Percentiles rank a stretch among this genome's conserved stretches.
These are phyloP conservation scores for Herpailurus yagouaroundi DNA, from an alignment of 2,113 vertebrate genomes.

Conservation along the genomic window DNA sequence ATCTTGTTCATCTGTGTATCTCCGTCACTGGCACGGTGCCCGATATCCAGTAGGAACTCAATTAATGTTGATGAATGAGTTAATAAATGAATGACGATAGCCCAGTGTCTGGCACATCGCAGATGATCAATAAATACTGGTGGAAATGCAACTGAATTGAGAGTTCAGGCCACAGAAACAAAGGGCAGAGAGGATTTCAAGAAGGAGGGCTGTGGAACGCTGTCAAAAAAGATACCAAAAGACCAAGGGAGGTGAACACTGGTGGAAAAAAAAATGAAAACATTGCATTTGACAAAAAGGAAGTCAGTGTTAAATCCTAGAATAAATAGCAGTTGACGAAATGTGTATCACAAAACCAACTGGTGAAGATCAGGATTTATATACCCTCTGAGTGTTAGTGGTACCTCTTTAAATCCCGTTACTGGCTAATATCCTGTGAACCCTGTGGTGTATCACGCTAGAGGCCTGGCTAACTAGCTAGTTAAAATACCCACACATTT, in stretches of 20 bases:
- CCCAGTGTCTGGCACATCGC: constrained; percentile 46
- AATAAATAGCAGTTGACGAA: constrained; percentile 5
- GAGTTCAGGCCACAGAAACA: constrained; percentile 38
- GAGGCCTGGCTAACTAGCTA: background rate
- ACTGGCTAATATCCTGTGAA: background rate
- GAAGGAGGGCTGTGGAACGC: background rate
- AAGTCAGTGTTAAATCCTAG: constrained; percentile 46
- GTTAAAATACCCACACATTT: background rate
- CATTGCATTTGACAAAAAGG: background rate
- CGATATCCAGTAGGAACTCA: constrained; percentile 49
- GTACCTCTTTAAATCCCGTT: constrained; percentile 15
- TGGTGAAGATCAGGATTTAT: background rate
- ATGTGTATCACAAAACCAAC: constrained; percentile 25
- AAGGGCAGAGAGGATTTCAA: constrained; percentile 35
- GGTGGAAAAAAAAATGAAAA: background rate
- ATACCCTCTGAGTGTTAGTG: background rate
- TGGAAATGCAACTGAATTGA: constrained; percentile 45
- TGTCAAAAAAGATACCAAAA: constrained; percentile 18
- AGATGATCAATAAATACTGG: constrained; percentile 64
- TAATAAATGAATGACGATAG: constrained; percentile 65
- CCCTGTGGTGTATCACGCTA: background rate
- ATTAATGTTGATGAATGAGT: constrained; percentile 71
- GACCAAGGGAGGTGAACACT: background rate
- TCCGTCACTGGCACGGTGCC: constrained; percentile 43
- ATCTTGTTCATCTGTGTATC: background rate